These are phyloP conservation scores for Erebia ligea DNA, from an alignment of 2,888 invertebrate species.

Conservation along the genomic window DNA sequence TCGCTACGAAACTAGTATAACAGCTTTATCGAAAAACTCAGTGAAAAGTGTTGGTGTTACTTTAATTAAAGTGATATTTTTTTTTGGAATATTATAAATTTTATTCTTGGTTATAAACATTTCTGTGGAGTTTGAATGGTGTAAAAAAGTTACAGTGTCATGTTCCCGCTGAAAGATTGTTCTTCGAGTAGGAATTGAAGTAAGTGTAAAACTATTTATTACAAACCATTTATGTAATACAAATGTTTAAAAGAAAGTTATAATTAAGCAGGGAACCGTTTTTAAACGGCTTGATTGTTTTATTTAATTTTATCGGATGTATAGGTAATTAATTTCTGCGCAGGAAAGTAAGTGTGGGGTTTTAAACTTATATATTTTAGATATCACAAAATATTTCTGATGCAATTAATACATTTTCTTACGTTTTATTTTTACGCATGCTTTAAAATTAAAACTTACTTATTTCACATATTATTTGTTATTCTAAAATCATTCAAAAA, in stretches of 20 bases:
- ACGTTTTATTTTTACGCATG: no score
- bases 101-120: slow-evolving; percentile 3
- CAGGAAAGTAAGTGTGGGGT: no score
- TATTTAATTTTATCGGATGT: background rate
- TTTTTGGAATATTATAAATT: background rate
- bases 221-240: background rate
- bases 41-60: slow-evolving; percentile 32
- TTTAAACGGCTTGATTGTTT: background rate
- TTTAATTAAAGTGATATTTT: slow-evolving; percentile 1
- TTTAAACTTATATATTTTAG: no score
- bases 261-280: background rate
- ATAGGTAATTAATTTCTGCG: no score
- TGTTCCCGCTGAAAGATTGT: background rate
- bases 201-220: slow-evolving; percentile 9
- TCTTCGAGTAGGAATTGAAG: slow-evolving; percentile 10
- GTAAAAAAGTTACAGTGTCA: slow-evolving; percentile 14
- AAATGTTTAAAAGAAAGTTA: background rate
- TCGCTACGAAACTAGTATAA: slow-evolving; percentile 13
- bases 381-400: no score
- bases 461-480: no score
- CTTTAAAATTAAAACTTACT: no score
- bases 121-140: slow-evolving; percentile 13
- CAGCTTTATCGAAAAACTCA: slow-evolving; percentile 2
- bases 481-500: no score
- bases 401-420: no score